A percentile compares a stretch with the other conserved stretches of the same genome.
phyloP scores from a whole-genome alignment of 2,888 invertebrate species.

The Chymomyza procnemis region DNA sequence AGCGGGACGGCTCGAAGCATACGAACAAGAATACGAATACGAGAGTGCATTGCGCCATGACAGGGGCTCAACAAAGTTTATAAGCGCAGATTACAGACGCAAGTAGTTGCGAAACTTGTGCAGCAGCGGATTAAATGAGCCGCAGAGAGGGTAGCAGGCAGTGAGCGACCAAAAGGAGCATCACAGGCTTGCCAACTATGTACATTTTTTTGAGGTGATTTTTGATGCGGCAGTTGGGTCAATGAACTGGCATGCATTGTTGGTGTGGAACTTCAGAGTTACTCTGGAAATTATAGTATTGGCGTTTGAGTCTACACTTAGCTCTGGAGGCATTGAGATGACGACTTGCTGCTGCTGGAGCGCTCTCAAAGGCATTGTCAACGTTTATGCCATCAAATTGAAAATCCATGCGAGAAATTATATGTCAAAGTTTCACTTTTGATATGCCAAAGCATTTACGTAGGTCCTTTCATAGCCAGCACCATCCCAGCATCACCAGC shows the following conservation, averaged over 20 bases:
- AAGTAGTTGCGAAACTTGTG: conserved; percentile 33
- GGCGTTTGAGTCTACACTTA: background rate
- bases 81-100: conserved; percentile 42
- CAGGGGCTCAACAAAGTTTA: conserved; percentile 21
- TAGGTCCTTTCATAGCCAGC: background rate
- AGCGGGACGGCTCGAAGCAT: background rate
- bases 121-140: background rate
- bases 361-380: conserved; percentile 51
- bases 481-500: background rate
- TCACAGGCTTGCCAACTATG: too few relatives aligned
- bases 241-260: too few relatives aligned
- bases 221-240: too few relatives aligned
- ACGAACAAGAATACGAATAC: conserved; percentile 18
- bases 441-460: conserved; percentile 61
- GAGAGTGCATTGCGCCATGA: conserved; percentile 11
- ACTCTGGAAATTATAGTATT: background rate
- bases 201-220: too few relatives aligned
- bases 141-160: background rate
- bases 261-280: too few relatives aligned
- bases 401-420: conserved; percentile 72
- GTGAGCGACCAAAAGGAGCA: background rate
- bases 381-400: conserved; percentile 70
- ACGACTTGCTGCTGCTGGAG: background rate
- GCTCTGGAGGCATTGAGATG: background rate
- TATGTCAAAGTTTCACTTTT: conserved; percentile 72